Evolutionary conservation across 2,113 vertebrate species (phyloP).

Genomic region (Collichthys lucidus): DNA sequence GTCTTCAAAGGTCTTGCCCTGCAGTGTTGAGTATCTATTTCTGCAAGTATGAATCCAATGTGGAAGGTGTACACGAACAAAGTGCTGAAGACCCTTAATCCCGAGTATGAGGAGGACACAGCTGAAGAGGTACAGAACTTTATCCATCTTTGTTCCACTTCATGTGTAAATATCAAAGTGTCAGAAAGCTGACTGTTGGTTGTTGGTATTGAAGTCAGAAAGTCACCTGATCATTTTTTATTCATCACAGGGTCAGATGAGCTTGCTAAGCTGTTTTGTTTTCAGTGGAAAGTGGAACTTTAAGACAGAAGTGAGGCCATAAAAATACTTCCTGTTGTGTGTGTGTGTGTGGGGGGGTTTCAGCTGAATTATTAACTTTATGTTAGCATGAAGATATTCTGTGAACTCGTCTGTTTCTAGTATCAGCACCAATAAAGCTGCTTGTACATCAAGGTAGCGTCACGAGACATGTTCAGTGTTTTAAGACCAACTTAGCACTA

Average conservation of each 20-base stretch:
- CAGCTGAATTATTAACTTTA: not conserved
- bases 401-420: not conserved
- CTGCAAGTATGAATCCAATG: slow-evolving; percentile 82
- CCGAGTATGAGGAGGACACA: slow-evolving; percentile 81
- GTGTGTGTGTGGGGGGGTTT: too few relatives aligned
- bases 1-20: slow-evolving; percentile 48
- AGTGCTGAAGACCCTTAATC: slow-evolving; percentile 85
- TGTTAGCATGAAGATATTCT: not conserved
- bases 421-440: not conserved
- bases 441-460: not conserved
- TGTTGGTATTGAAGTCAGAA: slow-evolving; percentile 20
- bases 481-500: not conserved
- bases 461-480: not conserved
- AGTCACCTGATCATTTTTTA: slow-evolving; percentile 62
- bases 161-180: not conserved
- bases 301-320: slow-evolving; percentile 1
- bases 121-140: slow-evolving; percentile 76
- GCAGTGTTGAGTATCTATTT: slow-evolving; percentile 40
- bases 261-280: slow-evolving; percentile 6
- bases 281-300: slow-evolving; percentile 35
- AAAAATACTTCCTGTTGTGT: slow-evolving; percentile 1
- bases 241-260: slow-evolving; percentile 50
- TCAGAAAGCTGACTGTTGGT: not conserved
- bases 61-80: slow-evolving; percentile 87
- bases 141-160: not conserved